Percentiles rank a stretch among this genome's conserved stretches.
Evolutionary conservation across 2,797 vertebrate species (phyloP).

Genomic region (Falco cherrug): DNA sequence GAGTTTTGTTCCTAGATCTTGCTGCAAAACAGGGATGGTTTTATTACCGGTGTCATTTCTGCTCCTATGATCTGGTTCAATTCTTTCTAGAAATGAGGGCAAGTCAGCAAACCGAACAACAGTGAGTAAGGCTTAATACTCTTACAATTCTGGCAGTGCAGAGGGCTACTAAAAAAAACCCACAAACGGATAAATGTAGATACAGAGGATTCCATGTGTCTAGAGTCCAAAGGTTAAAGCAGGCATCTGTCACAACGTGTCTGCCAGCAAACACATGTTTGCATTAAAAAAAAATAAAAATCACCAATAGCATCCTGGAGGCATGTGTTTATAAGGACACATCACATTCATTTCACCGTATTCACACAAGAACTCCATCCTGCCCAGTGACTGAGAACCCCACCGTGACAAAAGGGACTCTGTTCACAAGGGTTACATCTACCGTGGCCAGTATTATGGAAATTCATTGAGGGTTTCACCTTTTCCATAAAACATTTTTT

Average conservation of each 20-base stretch:
- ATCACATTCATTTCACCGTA: neutral
- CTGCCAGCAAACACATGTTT: neutral
- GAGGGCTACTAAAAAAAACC: neutral
- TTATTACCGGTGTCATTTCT: neutral
- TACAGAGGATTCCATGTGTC: neutral
- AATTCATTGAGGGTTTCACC: neutral
- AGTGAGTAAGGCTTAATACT: neutral
- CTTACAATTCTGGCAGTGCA: neutral
- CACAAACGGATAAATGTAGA: neutral
- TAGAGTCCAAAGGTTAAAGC: neutral
- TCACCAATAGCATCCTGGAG: neutral
- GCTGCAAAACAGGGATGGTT: neutral
- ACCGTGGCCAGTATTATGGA: too few relatives aligned
- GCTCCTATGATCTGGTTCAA: neutral
- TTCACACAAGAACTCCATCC: neutral
- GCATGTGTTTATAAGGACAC: neutral
- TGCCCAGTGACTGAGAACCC: neutral
- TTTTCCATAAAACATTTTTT: neutral
- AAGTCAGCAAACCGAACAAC: neutral
- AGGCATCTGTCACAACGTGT: neutral
- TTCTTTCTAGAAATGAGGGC: neutral
- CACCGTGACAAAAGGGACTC: accelerated
- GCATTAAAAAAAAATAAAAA: neutral
- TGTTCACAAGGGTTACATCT: neutral
- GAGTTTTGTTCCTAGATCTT: neutral